Base-by-base conservation (phyloP, 2,888 invertebrate species). In the Serripes groenlandicus region DNA sequence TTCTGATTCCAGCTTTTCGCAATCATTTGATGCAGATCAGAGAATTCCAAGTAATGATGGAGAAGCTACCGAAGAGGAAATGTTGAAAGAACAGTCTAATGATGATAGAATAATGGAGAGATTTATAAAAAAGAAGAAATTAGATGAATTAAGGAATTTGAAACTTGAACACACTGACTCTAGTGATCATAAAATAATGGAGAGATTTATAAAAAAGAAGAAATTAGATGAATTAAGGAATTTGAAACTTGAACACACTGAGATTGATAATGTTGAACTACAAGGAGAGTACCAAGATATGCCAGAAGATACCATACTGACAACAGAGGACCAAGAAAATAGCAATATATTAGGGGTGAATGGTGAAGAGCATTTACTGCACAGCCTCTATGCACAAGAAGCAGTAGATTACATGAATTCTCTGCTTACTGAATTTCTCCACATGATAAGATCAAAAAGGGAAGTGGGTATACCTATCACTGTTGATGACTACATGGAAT, bases 161-260 rank as follows among this genome's bases (percentile, higher is more conserved):
- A 75, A 58, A 26, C 32, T 60, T 26, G 58, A 73, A 30, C 42
- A 72, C 62, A 58, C 58, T 34, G 28, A 54, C 7, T 54, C 34
- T 4, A 15, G 37, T 75, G 37, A 3, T 4, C 7, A 66, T 5
- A 66, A 37, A 42, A 35, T 42, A 2, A 37, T 15, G 26, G 42
- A 77, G 66, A 76, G 82, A 68, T 75, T 68, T 54, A 77, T 68
- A 56, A 72, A 68, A 35, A 82, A 85, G 64, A 35, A 62, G 58
- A 72, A 79, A 28, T 60, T 85, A 37, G 85, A 85, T 72, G 52
- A 23, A 26, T 49, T 85, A 15, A 58, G 71, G 28, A 52, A 62
- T 2, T 28, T 52, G 69, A 75, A 58, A 26, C 32, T 60, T 26
- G 58, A 73, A 30, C 42, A 72, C 62, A 58, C 58, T 34, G 28